Evolutionary conservation across 2,113 vertebrate species (phyloP), one percentile per base, ranked within the genome.

Genomic region (Xiphias gladius): DNA sequence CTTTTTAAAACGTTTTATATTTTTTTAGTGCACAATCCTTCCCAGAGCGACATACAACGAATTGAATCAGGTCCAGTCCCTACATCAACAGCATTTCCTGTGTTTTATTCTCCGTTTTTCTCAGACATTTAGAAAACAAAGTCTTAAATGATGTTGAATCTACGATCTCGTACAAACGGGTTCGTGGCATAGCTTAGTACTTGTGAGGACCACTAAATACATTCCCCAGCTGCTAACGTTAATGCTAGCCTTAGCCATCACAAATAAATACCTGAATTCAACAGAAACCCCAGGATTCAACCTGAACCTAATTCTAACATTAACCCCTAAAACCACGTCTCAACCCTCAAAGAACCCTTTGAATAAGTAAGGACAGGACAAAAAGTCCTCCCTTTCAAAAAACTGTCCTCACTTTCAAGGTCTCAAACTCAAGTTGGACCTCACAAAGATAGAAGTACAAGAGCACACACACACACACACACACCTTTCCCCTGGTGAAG

Each of bases 401-500:
- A n/a, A n/a, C n/a, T n/a, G 32, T 4, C 32, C 32, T 35, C 14
- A 12, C 2, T 22, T 1, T 24, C 4, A 59, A 59, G 62, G 62
- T 28, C n/a, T 35, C 0, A 39, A 22, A 52, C 22, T 63, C 35
- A 35, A 28, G 67, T 2, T 16, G 28, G 66, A 65, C 50, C 68
- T 63, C 28, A 71, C 35, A 80, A 50, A 66, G 46, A 57, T 22
- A 26, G 16, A 52, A 26, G 26, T 16, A 28, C 4, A 22, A n/a
- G 13, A 12, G 13, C 7, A 37, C 28, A 61, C 4, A 50, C 28
- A 61, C 63, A 68, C 48, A 59, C 26, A 67, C 28, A 50, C 63
- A n/a, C 63, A 85, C 62, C 75, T 76, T 69, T 74, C 39, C 62
- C 58, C 58, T 43, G 24, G 37, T 79, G 59, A 88, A 79, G 79